Evolutionary conservation across 2,797 vertebrate genomes (phyloP).

Genomic region (Taenioides sp.): DNA sequence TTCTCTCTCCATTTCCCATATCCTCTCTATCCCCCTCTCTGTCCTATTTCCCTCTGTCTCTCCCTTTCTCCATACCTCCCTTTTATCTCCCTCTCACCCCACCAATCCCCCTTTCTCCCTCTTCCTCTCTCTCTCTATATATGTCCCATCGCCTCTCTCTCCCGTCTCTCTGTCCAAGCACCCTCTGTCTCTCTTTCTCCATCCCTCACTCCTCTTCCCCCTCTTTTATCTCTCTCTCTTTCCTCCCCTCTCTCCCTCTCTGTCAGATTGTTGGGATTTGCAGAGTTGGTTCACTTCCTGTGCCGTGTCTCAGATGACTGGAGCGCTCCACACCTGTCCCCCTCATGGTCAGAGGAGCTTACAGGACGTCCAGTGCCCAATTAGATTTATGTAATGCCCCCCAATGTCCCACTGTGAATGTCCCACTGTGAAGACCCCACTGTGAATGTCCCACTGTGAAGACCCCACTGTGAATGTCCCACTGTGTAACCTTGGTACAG

Average conservation of each 20-base stretch:
- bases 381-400: background rate
- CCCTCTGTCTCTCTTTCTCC: background rate
- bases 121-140: background rate
- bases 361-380: background rate
- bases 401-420: too few relatives aligned
- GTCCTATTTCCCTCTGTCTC: background rate
- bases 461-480: too few relatives aligned
- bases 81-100: background rate
- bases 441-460: too few relatives aligned
- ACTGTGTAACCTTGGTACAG: background rate
- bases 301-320: slow-evolving; percentile 32
- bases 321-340: slow-evolving; percentile 21
- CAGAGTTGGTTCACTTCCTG: slow-evolving; percentile 57
- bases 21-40: background rate
- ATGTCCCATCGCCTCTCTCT: background rate
- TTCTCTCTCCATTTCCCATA: background rate
- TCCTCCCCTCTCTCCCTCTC: background rate
- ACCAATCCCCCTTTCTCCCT: too few relatives aligned
- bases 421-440: too few relatives aligned
- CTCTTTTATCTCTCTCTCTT: too few relatives aligned
- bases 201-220: too few relatives aligned
- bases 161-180: background rate
- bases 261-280: slow-evolving; percentile 40
- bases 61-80: background rate
- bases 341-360: background rate